A percentile compares a stretch with the other conserved stretches of the same genome.
These are phyloP conservation scores for Augochlorella aurata DNA, from an alignment of 2,888 invertebrate species.

Conservation along the genomic window DNA sequence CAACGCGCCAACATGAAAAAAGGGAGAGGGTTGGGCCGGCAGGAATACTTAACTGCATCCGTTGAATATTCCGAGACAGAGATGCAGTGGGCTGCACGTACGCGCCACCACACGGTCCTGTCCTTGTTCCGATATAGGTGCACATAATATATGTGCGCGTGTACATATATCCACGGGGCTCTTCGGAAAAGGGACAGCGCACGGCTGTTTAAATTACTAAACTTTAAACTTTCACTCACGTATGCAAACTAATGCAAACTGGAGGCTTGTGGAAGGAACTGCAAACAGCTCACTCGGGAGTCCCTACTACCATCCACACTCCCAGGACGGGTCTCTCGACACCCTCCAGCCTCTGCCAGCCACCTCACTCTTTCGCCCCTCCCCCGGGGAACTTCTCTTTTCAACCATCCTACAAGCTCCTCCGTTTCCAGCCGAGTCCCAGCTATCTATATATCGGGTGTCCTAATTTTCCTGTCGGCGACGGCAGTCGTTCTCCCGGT, in stretches of 20 bases:
- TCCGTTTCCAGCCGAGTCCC: constrained; percentile 22
- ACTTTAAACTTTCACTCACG: constrained; percentile 78
- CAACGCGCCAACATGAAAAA: constrained; percentile 47
- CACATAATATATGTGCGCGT: constrained; percentile 33
- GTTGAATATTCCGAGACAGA: constrained; percentile 64
- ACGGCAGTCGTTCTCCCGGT: constrained; percentile 19
- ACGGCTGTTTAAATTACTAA: constrained; percentile 76
- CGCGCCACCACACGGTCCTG: constrained; percentile 4
- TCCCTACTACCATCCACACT: constrained; percentile 64
- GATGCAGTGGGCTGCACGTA: constrained; percentile 29
- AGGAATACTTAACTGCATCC: constrained; percentile 60
- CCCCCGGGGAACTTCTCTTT: constrained; percentile 29
- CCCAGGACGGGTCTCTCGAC: constrained; percentile 67
- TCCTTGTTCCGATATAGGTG: constrained; percentile 28
- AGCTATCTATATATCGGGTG: constrained; percentile 64
- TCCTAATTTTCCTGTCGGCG: constrained; percentile 67
- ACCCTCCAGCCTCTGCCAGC: constrained; percentile 56
- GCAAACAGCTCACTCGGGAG: constrained; percentile 78
- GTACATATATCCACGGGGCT: constrained; percentile 43
- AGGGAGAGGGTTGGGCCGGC: constrained; percentile 5
- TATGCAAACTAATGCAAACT: constrained; percentile 79
- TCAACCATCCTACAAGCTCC: constrained; percentile 36
- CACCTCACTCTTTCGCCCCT: constrained; percentile 29
- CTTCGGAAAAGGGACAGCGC: constrained; percentile 70
- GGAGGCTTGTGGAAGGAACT: constrained; percentile 76